These are phyloP conservation scores for Lampris incognitus DNA, from an alignment of 2,113 vertebrate genomes.

Conservation along the genomic window DNA sequence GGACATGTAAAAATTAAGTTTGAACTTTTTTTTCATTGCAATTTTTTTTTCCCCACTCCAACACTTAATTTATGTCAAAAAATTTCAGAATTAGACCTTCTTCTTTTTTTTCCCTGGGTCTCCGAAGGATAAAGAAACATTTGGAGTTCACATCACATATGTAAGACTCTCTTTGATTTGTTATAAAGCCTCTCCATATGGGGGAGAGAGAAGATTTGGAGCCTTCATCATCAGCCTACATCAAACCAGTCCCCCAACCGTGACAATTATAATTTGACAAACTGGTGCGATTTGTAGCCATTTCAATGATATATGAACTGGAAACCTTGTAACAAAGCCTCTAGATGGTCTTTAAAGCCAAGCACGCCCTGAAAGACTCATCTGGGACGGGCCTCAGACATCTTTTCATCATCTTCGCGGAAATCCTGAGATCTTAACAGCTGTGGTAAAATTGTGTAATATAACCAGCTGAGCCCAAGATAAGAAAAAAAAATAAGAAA, in stretches of 20 bases:
- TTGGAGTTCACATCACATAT: neutral
- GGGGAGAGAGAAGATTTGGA: constrained; percentile 12
- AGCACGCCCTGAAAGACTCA: constrained; percentile 47
- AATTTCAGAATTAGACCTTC: too few relatives aligned
- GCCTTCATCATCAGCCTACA: constrained; percentile 41
- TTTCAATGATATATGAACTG: constrained; percentile 60
- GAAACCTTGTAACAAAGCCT: constrained; percentile 58
- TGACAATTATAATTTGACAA: constrained; percentile 61
- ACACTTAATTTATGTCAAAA: too few relatives aligned
- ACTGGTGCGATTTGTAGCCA: constrained; percentile 41
- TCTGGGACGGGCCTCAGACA: constrained; percentile 46
- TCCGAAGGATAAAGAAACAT: too few relatives aligned
- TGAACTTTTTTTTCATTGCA: too few relatives aligned
- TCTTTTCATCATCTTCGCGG: constrained; percentile 63
- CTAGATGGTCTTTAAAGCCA: constrained; percentile 51
- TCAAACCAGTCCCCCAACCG: constrained; percentile 45
- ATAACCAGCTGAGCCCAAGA: constrained; percentile 27
- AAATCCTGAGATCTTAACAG: constrained; percentile 55
- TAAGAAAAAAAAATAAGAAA: constrained; percentile 17
- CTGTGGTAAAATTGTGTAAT: constrained; percentile 55
- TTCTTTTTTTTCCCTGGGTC: too few relatives aligned
- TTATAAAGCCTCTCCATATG: constrained; percentile 45
- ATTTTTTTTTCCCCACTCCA: too few relatives aligned
- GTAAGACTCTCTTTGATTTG: constrained; percentile 26
- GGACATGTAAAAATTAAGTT: too few relatives aligned